Conservation (phyloP, 2,888 invertebrate species). For the Drosophila seclusa region DNA sequence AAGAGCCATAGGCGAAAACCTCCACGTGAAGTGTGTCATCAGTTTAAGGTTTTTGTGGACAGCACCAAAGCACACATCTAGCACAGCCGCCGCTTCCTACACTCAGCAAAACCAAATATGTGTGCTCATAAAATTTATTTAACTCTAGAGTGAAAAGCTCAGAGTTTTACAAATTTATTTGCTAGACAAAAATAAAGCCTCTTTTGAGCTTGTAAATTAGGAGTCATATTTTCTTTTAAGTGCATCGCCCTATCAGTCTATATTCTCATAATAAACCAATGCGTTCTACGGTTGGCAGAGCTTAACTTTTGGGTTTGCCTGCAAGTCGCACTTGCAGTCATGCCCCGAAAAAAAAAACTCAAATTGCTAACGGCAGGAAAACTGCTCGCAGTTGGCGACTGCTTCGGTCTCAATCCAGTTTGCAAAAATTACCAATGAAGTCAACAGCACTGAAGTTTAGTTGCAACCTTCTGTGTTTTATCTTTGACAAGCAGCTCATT, state of each 20-base stretch:
- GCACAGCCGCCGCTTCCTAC: slow-evolving; percentile 3
- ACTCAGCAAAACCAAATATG: neutral
- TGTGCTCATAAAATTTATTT: neutral
- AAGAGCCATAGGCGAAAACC: slow-evolving; percentile 65
- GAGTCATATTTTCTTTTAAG: neutral
- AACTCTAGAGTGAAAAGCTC: neutral
- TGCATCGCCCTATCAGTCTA: slow-evolving; percentile 17
- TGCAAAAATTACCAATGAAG: slow-evolving; percentile 57
- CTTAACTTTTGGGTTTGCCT: slow-evolving; percentile 77
- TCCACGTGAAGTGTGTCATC: slow-evolving; percentile 81
- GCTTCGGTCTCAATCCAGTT: slow-evolving; percentile 44
- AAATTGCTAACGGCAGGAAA: neutral
- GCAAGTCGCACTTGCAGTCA: slow-evolving; percentile 41
- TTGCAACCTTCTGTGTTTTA: slow-evolving; percentile 35
- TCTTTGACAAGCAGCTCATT: slow-evolving; percentile 50
- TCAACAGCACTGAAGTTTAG: slow-evolving; percentile 41
- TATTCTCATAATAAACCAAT: slow-evolving; percentile 79
- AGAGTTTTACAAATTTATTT: neutral
- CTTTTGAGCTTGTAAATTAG: neutral
- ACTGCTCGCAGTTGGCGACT: neutral
- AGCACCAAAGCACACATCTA: slow-evolving; percentile 31
- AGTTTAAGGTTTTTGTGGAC: slow-evolving; percentile 79
- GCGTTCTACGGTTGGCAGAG: slow-evolving; percentile 77
- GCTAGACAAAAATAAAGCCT: neutral
- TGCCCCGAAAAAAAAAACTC: neutral